phyloP scores from a whole-genome alignment of 2,797 vertebrate species.

The Scolopax rusticola region DNA sequence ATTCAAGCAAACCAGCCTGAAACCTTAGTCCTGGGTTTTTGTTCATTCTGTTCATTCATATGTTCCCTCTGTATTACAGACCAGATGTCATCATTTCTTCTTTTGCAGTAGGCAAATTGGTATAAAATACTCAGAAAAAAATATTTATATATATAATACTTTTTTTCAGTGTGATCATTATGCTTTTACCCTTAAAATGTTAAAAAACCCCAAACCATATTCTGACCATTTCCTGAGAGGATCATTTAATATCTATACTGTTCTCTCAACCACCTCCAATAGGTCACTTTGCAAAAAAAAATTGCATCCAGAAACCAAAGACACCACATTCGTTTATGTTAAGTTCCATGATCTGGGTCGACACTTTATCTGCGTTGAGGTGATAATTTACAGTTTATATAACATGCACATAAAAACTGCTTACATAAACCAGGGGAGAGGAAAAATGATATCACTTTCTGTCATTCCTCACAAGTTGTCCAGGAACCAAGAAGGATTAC shows the following conservation, averaged over 20 bases:
- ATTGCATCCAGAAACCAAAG: background rate
- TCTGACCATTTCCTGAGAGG: background rate
- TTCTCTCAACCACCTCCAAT: background rate
- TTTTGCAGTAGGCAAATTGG: background rate
- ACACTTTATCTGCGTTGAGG: background rate
- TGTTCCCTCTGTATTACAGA: background rate
- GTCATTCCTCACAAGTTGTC: accelerated
- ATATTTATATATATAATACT: background rate
- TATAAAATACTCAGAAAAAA: background rate
- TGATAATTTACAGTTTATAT: background rate
- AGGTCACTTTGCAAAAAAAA: background rate
- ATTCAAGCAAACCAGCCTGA: background rate
- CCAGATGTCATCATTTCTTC: background rate
- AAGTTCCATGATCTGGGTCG: background rate
- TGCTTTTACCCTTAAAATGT: background rate
- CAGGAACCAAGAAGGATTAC: background rate
- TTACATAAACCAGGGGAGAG: background rate
- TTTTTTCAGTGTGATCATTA: background rate
- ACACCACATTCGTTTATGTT: background rate
- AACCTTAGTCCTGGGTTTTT: background rate
- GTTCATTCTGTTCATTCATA: background rate
- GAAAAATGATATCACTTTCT: background rate
- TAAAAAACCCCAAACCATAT: background rate
- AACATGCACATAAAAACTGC: background rate
- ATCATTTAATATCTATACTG: background rate